Evolutionary conservation across 1,140 invertebrate genomes (phyloP).

Genomic region (Mylabris phalerata): DNA sequence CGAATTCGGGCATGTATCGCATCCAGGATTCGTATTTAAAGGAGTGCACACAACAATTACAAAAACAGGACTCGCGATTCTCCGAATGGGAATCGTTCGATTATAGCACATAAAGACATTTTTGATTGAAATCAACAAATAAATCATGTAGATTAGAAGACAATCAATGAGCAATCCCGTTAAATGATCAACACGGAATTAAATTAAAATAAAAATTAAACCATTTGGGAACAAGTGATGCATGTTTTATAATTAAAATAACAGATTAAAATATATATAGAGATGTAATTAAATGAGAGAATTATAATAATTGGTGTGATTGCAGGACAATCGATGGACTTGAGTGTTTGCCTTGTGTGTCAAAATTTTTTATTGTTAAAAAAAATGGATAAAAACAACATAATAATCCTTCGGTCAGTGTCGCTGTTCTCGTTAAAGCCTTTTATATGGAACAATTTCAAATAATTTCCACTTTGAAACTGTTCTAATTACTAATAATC

Average conservation of each 20-base stretch:
- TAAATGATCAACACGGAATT: not conserved
- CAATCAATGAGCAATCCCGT: constrained; percentile 20
- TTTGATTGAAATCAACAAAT: constrained; percentile 3
- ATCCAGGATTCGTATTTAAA: constrained; percentile 83
- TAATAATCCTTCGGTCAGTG: constrained; percentile 9
- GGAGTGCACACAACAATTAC: constrained; percentile 76
- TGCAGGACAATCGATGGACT: constrained; percentile 25
- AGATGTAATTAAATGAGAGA: too few relatives aligned
- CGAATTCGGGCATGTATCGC: constrained; percentile 85
- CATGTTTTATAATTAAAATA: constrained; percentile 17
- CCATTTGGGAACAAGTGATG: constrained; percentile 20
- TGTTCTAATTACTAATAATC: not conserved
- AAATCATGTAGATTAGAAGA: constrained; percentile 19
- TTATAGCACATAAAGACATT: constrained; percentile 47
- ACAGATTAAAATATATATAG: not conserved
- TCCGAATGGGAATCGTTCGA: constrained; percentile 75
- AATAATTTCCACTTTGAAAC: not conserved
- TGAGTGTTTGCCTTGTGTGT: constrained; percentile 27
- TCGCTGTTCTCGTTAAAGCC: constrained; percentile 10
- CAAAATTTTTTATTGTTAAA: constrained; percentile 17
- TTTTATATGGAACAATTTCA: not conserved
- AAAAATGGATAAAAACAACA: not conserved
- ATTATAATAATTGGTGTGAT: constrained; percentile 15
- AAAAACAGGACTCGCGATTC: constrained; percentile 79
- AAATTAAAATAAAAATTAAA: constrained; percentile 1